Evolutionary conservation across 1,140 invertebrate genomes (phyloP), one percentile per base, ranked within the genome.

Genomic region (Ylistrum balloti): DNA sequence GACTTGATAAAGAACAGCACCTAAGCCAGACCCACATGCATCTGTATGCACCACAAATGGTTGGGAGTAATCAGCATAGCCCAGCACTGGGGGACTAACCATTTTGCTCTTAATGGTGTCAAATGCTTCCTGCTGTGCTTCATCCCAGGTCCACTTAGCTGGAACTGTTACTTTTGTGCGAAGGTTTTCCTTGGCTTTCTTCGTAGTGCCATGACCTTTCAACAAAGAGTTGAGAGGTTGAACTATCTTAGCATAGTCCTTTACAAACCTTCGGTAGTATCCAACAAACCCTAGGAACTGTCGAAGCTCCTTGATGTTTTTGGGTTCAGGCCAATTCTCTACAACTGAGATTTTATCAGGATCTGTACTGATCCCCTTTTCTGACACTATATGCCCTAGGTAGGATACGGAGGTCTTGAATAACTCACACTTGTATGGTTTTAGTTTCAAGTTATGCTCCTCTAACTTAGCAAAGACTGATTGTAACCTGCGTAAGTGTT

Each of bases 371-470:
- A n/a, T n/a, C n/a, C n/a, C n/a, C n/a, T n/a, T n/a, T n/a, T n/a
- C n/a, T n/a, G 85, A 91, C 33, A 96, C 91, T 5, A 91, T 48
- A 87, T 94, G 92, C 0, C 94, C 95, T 5, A 95, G 85, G 88
- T 94, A 94, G 10, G 38, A 86, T 3, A 95, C 91, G 86, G 88
- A 17, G 1, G 15, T 90, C 87, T 94, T 91, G 28, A 95, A 95
- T 91, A 97, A 97, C 85, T 96, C 90, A 74, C 93, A 93, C 56
- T 93, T 93, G 17, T n/a, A 88, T 15, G 89, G 89, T 87, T 91
- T 90, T 0, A 92, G 45, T 56, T 92, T 93, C 15, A 93, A 56
- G 0, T 87, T 85, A 89, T 88, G 33, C 9, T 88, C 56, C 17
- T 89, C 22, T 9, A 93, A 32, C 48, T 90, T 85, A 17, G 88